phyloP scores from a whole-genome alignment of 2,888 invertebrate genomes.

The Drosophila mimica region DNA sequence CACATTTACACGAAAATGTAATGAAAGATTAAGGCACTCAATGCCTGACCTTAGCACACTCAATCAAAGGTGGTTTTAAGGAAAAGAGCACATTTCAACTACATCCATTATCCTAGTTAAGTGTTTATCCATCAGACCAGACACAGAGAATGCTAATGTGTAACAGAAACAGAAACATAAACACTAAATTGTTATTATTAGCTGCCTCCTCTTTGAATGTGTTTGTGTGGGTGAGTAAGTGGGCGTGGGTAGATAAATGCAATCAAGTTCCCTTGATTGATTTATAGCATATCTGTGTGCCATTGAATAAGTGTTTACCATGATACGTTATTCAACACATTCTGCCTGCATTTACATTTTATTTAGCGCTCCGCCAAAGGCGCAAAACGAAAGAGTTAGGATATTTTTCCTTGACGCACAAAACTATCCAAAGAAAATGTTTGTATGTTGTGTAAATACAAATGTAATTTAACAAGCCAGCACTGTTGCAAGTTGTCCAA shows the following conservation, averaged over 20 bases:
- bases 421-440: slow-evolving; percentile 47
- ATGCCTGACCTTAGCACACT: not conserved
- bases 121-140: not conserved
- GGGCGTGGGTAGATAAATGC: slow-evolving; percentile 18
- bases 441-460: no score
- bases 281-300: slow-evolving; percentile 26
- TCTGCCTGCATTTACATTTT: slow-evolving; percentile 17
- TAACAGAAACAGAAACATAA: slow-evolving; percentile 10
- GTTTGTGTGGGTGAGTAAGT: slow-evolving; percentile 1
- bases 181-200: slow-evolving; percentile 14
- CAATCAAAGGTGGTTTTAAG: slow-evolving; percentile 2
- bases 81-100: not conserved
- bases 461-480: slow-evolving; percentile 17
- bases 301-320: slow-evolving; percentile 15
- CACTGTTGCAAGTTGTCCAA: slow-evolving; percentile 31
- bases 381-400: slow-evolving; percentile 8
- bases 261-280: slow-evolving; percentile 48
- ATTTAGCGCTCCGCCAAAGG: slow-evolving; percentile 12
- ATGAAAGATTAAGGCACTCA: not conserved
- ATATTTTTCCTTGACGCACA: slow-evolving; percentile 36
- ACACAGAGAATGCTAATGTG: slow-evolving; percentile 13
- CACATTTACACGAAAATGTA: not conserved
- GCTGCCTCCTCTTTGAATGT: slow-evolving; percentile 6
- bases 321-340: slow-evolving; percentile 7
- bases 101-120: slow-evolving; percentile 25